Conservation (phyloP, 2,888 invertebrate species). For the Euproctis similis region DNA sequence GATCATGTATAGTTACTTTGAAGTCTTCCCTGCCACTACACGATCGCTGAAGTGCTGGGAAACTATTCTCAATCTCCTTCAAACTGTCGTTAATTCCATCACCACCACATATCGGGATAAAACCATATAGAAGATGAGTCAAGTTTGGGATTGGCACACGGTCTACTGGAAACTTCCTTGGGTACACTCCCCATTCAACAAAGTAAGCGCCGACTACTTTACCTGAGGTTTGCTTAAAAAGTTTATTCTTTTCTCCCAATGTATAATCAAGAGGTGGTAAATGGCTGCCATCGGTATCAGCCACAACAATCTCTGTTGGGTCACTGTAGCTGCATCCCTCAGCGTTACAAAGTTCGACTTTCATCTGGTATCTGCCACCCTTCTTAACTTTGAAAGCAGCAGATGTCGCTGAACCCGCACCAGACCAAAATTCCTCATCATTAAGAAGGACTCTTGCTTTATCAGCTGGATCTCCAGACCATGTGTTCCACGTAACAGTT, state of each 20-base stretch:
- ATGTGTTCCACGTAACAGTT: constrained; percentile 65
- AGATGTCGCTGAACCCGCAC: constrained; percentile 46
- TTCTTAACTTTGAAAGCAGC: constrained; percentile 63
- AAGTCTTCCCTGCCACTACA: constrained; percentile 68
- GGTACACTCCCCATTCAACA: constrained; percentile 70
- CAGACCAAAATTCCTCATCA: constrained; percentile 58
- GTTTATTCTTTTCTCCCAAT: constrained; percentile 61
- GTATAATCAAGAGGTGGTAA: constrained; percentile 56
- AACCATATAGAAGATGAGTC: constrained; percentile 64
- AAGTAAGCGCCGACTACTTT: constrained; percentile 67
- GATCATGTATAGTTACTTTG: constrained; percentile 67
- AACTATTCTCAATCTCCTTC: constrained; percentile 69
- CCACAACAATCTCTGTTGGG: constrained; percentile 58
- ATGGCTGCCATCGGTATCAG: constrained; percentile 70
- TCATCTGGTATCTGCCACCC: constrained; percentile 63
- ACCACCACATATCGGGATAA: constrained; percentile 68
- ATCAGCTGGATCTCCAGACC: constrained; percentile 62
- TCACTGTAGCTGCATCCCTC: constrained; percentile 64
- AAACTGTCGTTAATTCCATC: constrained; percentile 71
- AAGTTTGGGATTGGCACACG: constrained; percentile 60
- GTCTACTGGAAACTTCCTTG: constrained; percentile 65
- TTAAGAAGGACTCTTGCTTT: constrained; percentile 50
- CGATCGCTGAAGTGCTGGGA: constrained; percentile 64
- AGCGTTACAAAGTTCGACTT: constrained; percentile 57
- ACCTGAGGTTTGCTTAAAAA: constrained; percentile 65